Base-by-base conservation (phyloP, 2,797 vertebrate species). In the Megaceryle alcyon region DNA sequence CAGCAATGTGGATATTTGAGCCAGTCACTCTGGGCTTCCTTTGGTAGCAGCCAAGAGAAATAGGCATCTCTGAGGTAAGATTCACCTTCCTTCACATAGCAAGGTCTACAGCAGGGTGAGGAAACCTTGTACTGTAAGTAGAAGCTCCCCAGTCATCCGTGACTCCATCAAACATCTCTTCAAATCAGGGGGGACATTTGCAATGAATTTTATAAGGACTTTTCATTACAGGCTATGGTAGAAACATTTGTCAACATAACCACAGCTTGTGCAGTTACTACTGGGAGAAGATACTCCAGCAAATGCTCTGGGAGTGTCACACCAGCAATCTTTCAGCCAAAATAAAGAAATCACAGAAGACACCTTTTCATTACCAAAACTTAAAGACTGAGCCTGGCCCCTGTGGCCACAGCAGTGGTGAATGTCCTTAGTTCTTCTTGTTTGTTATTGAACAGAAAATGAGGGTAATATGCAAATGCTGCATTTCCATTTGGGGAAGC, bases 351-450 rank as follows among this genome's bases (percentile, higher is more conserved):
- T 19, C 16, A 35, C 21, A 73, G 69, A 71, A 86, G 59, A 37
- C 12, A 28, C 7, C 2, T 82, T 86, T 73, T 61, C 35, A 12
- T 4, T 61, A 12, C 8, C 20, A 7, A 20, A 23, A 37, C 19
- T 37, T 53, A 51, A 85, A 53, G 48, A 19, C n/a, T 69, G 33
- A 66, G 43, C 41, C 46, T 76, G 51, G 37, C 7, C 13, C 18
- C 41, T 57, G 1, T 4, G 37, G 41, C 53, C 39, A 51, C n/a
- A 33, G 26, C 0, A 0, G 16, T 14, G 14, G 39, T 63, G 60
- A 82, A 59, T 4, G 9, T 56, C 54, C 33, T 54, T 16, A 66
- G 43, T 41, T 60, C 23, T 61, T 37, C 7, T 31, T 61, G 18
- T 63, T 82, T 0, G 0, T 65, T 54, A 37, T 19, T 3, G 8